phyloP scores from a whole-genome alignment of 2,888 invertebrate species.

The Yponomeuta malinellus region DNA sequence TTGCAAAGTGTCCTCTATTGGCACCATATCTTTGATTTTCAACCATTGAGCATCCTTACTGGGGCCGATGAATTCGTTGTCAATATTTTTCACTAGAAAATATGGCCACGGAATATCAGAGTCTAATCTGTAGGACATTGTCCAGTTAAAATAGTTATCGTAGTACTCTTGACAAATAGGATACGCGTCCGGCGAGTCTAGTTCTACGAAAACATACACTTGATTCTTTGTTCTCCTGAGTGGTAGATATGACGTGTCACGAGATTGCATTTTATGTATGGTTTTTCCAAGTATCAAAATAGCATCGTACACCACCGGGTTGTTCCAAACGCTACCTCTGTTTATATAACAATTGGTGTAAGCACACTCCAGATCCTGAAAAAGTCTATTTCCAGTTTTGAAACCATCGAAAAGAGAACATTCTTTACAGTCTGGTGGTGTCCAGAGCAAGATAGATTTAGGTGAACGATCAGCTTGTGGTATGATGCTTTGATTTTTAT shows the following conservation, averaged over 20 bases:
- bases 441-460: not conserved
- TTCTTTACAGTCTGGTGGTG: not conserved
- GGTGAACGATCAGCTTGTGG: too few species aligned
- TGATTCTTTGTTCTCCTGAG: not conserved
- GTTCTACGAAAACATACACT: slow-evolving; percentile 14
- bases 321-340: not conserved
- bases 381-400: slow-evolving; percentile 2
- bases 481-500: too few species aligned
- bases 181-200: slow-evolving; percentile 12
- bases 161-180: slow-evolving; percentile 13
- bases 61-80: not conserved
- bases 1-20: not conserved
- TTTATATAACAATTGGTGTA: slow-evolving; percentile 11
- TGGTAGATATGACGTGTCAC: not conserved
- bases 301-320: slow-evolving; percentile 4
- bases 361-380: not conserved
- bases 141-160: slow-evolving; percentile 15
- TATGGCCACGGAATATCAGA: slow-evolving; percentile 15
- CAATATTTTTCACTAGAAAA: not conserved
- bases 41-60: not conserved
- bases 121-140: slow-evolving; percentile 15
- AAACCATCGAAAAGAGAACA: slow-evolving; percentile 9
- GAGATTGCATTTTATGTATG: not conserved
- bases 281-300: slow-evolving; percentile 13
- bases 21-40: not conserved